Evolutionary conservation across 2,113 vertebrate genomes (phyloP).

Genomic region (Planiliza haematocheilus): DNA sequence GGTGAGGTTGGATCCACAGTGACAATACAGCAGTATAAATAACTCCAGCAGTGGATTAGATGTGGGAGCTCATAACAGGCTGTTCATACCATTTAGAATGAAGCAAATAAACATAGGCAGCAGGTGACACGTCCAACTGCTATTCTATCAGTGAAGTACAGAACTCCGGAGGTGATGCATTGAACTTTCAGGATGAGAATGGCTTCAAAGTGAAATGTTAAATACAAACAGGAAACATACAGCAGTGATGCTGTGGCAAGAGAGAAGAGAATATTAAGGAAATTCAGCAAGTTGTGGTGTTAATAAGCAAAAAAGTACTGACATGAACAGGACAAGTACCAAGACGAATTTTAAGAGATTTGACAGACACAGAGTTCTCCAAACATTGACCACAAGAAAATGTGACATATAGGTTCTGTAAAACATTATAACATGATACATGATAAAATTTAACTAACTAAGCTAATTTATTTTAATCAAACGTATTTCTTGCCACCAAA

Average conservation of each 20-base stretch:
- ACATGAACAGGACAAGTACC: no score
- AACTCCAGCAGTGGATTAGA: conserved; percentile 65
- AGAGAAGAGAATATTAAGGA: no score
- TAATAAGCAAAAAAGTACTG: neutral
- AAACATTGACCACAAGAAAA: no score
- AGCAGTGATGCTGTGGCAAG: neutral
- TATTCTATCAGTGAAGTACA: conserved; percentile 15
- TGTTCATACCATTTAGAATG: conserved; percentile 55
- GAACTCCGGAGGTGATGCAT: conserved; percentile 29
- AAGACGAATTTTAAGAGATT: no score
- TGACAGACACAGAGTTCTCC: no score
- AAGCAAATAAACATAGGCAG: conserved; percentile 55
- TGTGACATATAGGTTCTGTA: no score
- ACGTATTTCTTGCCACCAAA: no score
- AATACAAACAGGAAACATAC: neutral
- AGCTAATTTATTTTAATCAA: no score
- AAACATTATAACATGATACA: no score
- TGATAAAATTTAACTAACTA: no score
- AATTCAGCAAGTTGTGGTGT: no score
- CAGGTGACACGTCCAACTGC: conserved; percentile 53
- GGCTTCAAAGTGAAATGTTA: neutral
- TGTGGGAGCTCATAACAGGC: conserved; percentile 56
- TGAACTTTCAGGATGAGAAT: conserved; percentile 34
- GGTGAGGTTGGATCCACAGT: conserved; percentile 55
- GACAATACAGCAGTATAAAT: conserved; percentile 70